A percentile compares a stretch with the other conserved stretches of the same genome.
Evolutionary conservation across 2,888 invertebrate species (phyloP).

Genomic region (Mesodorylaimus sp.): DNA sequence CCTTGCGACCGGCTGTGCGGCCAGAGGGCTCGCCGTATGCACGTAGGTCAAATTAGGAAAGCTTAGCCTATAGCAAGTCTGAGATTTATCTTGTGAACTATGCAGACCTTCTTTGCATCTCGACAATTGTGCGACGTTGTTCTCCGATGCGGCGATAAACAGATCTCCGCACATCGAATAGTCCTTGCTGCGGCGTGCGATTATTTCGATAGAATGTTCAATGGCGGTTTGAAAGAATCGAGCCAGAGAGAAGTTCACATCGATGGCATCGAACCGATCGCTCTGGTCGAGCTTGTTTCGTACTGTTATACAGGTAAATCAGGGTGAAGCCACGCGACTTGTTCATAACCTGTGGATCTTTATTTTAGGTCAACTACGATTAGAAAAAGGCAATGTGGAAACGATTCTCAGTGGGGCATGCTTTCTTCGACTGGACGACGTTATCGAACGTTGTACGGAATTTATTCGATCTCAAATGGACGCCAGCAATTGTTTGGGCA

Average conservation of each 20-base stretch:
- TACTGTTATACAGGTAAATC: slow-evolving; percentile 70
- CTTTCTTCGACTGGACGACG: slow-evolving; percentile 59
- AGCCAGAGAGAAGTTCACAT: slow-evolving; percentile 62
- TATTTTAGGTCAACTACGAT: slow-evolving; percentile 46
- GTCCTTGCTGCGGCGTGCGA: slow-evolving; percentile 76
- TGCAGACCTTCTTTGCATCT: slow-evolving; percentile 3
- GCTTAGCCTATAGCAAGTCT: too few relatives aligned
- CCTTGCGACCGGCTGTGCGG: too few relatives aligned
- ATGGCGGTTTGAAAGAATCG: slow-evolving; percentile 62
- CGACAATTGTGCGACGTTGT: slow-evolving; percentile 63
- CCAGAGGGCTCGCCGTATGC: too few relatives aligned
- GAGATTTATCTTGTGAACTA: neutral
- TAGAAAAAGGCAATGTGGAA: slow-evolving; percentile 77
- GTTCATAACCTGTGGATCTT: too few relatives aligned
- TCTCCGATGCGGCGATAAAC: slow-evolving; percentile 40
- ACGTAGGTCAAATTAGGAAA: too few relatives aligned
- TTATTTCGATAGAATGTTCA: slow-evolving; percentile 90
- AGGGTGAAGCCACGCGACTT: too few relatives aligned
- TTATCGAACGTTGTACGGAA: slow-evolving; percentile 69
- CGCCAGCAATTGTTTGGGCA: slow-evolving; percentile 82
- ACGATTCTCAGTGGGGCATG: slow-evolving; percentile 65
- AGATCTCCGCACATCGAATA: slow-evolving; percentile 63
- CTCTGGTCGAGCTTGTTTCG: slow-evolving; percentile 59
- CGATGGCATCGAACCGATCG: slow-evolving; percentile 64
- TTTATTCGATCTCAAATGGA: slow-evolving; percentile 73